Percentiles rank a stretch among this genome's conserved stretches.
Evolutionary conservation across 2,888 invertebrate species (phyloP).

Genomic region (Drosophila conformis): DNA sequence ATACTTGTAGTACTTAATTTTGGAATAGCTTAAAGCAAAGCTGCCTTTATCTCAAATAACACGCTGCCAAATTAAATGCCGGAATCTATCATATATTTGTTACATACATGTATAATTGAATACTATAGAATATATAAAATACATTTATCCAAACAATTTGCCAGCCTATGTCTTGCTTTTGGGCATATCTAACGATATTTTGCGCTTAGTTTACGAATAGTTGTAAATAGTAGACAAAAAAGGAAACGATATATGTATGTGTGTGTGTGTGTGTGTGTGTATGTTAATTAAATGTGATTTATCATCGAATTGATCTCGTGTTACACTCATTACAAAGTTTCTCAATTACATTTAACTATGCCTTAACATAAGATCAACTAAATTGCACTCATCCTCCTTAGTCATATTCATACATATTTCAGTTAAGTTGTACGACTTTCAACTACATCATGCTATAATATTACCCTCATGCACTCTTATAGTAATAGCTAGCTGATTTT

Average conservation of each 20-base stretch:
- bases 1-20: constrained; percentile 30
- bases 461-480: constrained; percentile 41
- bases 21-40: constrained; percentile 66
- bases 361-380: constrained; percentile 48
- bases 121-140: constrained; percentile 5
- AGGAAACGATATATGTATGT: constrained; percentile 33
- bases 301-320: constrained; percentile 43
- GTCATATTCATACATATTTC: constrained; percentile 34
- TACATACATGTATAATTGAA: constrained; percentile 11
- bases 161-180: constrained; percentile 19
- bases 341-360: constrained; percentile 56
- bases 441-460: constrained; percentile 43
- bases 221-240: constrained; percentile 47
- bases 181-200: constrained; percentile 48
- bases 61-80: constrained; percentile 23
- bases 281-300: constrained; percentile 29
- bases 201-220: constrained; percentile 53
- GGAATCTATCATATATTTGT: constrained; percentile 3
- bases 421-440: constrained; percentile 39
- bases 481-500: constrained; percentile 66
- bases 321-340: constrained; percentile 26
- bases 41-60: constrained; percentile 27
- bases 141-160: constrained; percentile 20
- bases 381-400: constrained; percentile 40
- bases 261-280: constrained; percentile 7